Conservation (phyloP, 2,888 invertebrate genomes). For the Polia nebulosa region DNA sequence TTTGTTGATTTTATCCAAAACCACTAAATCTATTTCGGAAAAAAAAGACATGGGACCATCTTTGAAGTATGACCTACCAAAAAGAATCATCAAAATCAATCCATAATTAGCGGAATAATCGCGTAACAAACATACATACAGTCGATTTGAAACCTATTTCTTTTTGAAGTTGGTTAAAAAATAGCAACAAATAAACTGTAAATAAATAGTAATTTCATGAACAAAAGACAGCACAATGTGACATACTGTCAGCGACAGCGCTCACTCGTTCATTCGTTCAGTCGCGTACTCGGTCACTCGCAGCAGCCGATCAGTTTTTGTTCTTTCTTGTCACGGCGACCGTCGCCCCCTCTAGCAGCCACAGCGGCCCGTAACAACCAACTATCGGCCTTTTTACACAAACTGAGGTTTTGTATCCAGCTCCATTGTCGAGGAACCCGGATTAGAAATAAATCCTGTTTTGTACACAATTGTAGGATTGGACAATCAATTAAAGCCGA, state of each 20-base stretch:
- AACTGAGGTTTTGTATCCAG: slow-evolving; percentile 35
- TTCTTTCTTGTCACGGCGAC: slow-evolving; percentile 19
- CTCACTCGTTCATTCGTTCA: slow-evolving; percentile 26
- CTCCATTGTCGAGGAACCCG: slow-evolving; percentile 26
- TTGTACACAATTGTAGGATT: slow-evolving; percentile 6
- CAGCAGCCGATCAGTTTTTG: slow-evolving; percentile 42
- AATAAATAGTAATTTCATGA: not conserved
- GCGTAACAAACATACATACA: too few species aligned
- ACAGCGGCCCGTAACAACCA: slow-evolving; percentile 13
- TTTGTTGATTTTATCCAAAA: too few species aligned
- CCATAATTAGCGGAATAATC: too few species aligned
- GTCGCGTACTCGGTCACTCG: slow-evolving; percentile 16
- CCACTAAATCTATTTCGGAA: too few species aligned
- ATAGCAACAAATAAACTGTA: too few species aligned
- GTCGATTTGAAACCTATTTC: too few species aligned
- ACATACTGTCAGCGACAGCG: slow-evolving; percentile 39
- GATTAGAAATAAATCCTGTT: slow-evolving; percentile 38
- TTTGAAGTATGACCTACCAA: too few species aligned
- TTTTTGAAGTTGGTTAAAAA: too few species aligned
- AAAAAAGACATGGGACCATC: too few species aligned
- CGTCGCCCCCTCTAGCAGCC: slow-evolving; percentile 3
- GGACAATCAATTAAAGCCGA: slow-evolving; percentile 28
- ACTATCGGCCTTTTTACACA: slow-evolving; percentile 45
- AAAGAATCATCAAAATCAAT: too few species aligned
- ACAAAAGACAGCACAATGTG: slow-evolving; percentile 16